A percentile compares a stretch with the other conserved stretches of the same genome.
Conservation (phyloP, 2,888 invertebrate species). For the Platycnemis pennipes region DNA sequence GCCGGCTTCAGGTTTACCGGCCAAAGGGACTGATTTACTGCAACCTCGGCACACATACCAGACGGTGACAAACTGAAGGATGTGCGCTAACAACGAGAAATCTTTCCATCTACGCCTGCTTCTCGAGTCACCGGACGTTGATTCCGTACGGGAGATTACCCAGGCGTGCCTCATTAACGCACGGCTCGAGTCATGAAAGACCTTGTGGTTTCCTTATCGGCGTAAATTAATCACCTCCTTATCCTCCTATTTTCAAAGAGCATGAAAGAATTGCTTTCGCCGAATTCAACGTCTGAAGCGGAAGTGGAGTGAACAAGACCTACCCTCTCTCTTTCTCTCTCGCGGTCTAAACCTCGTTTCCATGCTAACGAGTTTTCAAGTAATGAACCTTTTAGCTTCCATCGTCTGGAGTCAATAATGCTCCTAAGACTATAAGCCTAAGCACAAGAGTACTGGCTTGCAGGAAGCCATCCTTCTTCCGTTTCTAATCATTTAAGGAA, state of each 20-base stretch:
- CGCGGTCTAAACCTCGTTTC: neutral
- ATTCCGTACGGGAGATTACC: neutral
- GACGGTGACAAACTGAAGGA: neutral
- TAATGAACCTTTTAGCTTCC: no score
- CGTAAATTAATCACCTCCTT: neutral
- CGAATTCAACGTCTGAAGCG: neutral
- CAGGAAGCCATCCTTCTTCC: no score
- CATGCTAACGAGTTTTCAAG: neutral
- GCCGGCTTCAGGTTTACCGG: neutral
- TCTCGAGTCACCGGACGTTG: neutral
- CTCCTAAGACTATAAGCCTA: no score
- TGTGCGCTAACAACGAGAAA: neutral
- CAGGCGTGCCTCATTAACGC: neutral
- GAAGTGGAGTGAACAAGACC: neutral
- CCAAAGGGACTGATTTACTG: neutral
- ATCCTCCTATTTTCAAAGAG: neutral
- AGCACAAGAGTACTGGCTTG: no score
- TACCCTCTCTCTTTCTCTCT: no score
- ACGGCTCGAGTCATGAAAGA: neutral
- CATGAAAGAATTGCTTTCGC: neutral
- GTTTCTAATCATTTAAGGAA: no score
- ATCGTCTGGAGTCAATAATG: no score
- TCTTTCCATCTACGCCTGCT: neutral
- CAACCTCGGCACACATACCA: slow-evolving; percentile 4
- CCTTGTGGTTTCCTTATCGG: slow-evolving; percentile 5